These are phyloP conservation scores for Flexamia atlantica DNA, from an alignment of 2,888 invertebrate species.

Conservation along the genomic window DNA sequence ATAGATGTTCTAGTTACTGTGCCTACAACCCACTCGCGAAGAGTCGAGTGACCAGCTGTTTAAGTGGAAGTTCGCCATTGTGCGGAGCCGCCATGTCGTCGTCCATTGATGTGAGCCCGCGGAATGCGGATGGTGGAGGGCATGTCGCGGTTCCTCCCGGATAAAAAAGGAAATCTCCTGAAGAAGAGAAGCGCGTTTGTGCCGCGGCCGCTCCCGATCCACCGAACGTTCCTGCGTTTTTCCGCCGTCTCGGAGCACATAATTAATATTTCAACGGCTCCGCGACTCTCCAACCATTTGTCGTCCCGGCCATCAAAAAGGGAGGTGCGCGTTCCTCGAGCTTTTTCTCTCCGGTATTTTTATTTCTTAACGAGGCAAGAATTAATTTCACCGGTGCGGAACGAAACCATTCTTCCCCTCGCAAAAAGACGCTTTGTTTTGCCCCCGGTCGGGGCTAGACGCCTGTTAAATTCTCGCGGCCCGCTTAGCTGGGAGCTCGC, in stretches of 20 bases:
- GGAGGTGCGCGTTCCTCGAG: conserved; percentile 52
- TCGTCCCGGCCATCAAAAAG: conserved; percentile 49
- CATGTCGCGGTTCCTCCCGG: conserved; percentile 44
- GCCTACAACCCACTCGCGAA: no score
- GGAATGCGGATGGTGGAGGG: conserved; percentile 49
- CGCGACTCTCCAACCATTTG: conserved; percentile 54
- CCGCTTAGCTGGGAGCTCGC: no score
- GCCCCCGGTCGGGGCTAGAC: conserved; percentile 28
- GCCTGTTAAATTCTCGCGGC: conserved; percentile 64
- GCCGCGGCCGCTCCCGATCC: conserved; percentile 34
- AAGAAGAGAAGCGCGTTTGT: conserved; percentile 48
- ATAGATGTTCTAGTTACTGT: no score
- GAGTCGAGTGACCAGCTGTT: background rate
- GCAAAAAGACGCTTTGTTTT: conserved; percentile 62
- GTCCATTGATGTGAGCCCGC: conserved; percentile 20
- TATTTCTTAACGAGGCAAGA: conserved; percentile 61
- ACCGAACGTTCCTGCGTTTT: background rate
- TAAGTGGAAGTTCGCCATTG: background rate
- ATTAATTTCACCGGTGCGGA: conserved; percentile 61
- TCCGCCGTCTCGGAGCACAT: conserved; percentile 33
- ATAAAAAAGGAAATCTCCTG: conserved; percentile 50
- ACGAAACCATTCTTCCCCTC: conserved; percentile 54
- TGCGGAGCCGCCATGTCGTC: background rate
- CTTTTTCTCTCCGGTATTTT: conserved; percentile 53
- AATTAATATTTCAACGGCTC: conserved; percentile 61